These are phyloP conservation scores for Oenanthe melanoleuca DNA, from an alignment of 2,113 vertebrate genomes.

Conservation along the genomic window DNA sequence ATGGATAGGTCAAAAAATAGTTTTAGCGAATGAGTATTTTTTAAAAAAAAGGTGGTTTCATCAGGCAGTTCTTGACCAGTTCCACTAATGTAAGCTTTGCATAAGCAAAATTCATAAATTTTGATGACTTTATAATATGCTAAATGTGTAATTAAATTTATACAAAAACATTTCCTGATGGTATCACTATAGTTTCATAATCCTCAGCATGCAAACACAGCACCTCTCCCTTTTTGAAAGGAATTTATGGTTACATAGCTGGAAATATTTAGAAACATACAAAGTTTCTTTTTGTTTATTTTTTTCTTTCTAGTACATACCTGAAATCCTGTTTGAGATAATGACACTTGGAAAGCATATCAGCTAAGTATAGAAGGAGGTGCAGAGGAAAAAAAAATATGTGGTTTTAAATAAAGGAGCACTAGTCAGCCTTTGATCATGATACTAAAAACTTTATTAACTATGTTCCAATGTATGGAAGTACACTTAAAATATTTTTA, in stretches of 20 bases:
- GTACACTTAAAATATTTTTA: slow-evolving; percentile 7
- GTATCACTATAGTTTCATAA: not conserved
- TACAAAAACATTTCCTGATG: not conserved
- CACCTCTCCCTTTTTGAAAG: not conserved
- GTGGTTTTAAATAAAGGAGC: not conserved
- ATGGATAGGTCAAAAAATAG: not conserved
- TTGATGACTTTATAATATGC: not conserved
- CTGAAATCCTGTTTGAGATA: not conserved
- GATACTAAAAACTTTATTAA: not conserved
- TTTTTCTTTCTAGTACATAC: not conserved
- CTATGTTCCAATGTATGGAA: not conserved
- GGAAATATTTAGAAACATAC: not conserved
- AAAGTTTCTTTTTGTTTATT: not conserved
- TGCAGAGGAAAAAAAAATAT: not conserved
- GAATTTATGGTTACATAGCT: not conserved
- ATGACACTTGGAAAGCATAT: not conserved
- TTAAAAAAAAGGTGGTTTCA: not conserved
- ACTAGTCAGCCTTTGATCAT: not conserved
- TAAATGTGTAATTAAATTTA: not conserved
- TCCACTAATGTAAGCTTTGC: not conserved
- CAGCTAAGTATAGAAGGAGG: not conserved
- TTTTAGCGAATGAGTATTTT: not conserved
- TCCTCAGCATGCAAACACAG: not conserved
- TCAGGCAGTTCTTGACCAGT: not conserved
- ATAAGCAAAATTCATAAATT: not conserved